Evolutionary conservation across 2,888 invertebrate genomes (phyloP), one percentile per base, ranked within the genome.

Genomic region (Tachystola acroxantha): DNA sequence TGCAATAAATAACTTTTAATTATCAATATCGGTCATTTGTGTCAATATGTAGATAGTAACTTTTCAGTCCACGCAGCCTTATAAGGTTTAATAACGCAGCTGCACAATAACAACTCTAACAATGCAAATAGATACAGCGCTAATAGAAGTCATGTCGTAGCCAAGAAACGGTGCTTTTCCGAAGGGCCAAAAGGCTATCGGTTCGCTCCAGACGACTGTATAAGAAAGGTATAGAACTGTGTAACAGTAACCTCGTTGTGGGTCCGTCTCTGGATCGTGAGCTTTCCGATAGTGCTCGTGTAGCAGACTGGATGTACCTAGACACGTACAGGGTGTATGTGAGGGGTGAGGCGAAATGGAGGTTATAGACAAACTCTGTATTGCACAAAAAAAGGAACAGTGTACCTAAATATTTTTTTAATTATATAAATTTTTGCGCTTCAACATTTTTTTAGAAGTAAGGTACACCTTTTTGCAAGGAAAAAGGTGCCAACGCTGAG

Each of bases 211-310:
- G 48, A 49, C 53, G 46, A 45, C 64, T 61, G 48, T 62, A 57
- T 60, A 68, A 54, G 65, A 63, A 60, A 64, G 60, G 60, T n/a
- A n/a, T n/a, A 58, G 53, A 53, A 50, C 47, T 10, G 40, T 62
- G 68, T 70, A 67, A 65, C 69, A 64, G 74, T 77, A 73, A 72
- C 75, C 74, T 59, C 64, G 57, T 67, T 72, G 61, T 57, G 45
- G 50, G 44, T 53, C 52, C 50, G 56, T 50, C 63, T 56, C 53
- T 57, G 56, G 58, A 52, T 62, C 62, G 62, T 57, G 63, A 58
- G 61, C 60, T 58, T 53, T 39, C 44, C 53, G 52, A 50, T 57
- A 46, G 49, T 47, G 47, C 50, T 57, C 50, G 40, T 49, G 43
- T 40, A 42, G 20, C 25, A 36, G n/a, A n/a, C n/a, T n/a, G n/a